These are phyloP conservation scores for Luperina nickerlii DNA, from an alignment of 2,888 invertebrate genomes.

Conservation along the genomic window DNA sequence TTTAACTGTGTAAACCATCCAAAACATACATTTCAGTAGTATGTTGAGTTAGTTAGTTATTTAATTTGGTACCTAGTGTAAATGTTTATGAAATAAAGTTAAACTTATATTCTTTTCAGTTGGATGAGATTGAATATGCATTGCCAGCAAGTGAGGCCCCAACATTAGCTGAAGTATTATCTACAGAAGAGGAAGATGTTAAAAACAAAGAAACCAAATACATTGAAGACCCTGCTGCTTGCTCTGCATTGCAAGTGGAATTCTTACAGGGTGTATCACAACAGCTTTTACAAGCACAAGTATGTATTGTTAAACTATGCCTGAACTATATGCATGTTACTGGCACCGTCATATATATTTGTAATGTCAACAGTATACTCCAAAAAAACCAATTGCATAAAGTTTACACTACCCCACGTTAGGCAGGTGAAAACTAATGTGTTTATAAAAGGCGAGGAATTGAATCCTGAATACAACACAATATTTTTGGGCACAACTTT, in stretches of 20 bases:
- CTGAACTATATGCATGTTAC: not conserved
- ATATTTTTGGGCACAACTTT: too few relatives aligned
- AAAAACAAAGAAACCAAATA: conserved; percentile 70
- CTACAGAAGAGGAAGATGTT: conserved; percentile 76
- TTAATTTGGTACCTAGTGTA: not conserved
- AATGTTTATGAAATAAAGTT: not conserved
- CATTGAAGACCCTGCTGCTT: conserved; percentile 78
- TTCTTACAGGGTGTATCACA: conserved; percentile 96
- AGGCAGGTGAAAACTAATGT: too few relatives aligned
- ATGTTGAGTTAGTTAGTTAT: not conserved
- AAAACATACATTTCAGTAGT: conserved; percentile 71
- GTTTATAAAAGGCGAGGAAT: too few relatives aligned
- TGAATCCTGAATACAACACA: too few relatives aligned
- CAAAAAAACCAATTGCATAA: too few relatives aligned
- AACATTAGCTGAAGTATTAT: conserved; percentile 84
- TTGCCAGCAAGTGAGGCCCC: conserved; percentile 86
- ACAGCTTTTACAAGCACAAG: conserved; percentile 96
- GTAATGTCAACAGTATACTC: not conserved
- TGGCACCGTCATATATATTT: not conserved
- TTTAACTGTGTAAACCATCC: not conserved
- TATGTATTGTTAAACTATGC: conserved; percentile 80
- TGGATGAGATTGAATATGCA: conserved; percentile 88
- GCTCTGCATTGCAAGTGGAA: conserved; percentile 86
- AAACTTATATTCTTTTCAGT: conserved; percentile 71
- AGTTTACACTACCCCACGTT: too few relatives aligned